Percentiles rank a stretch among this genome's conserved stretches.
Evolutionary conservation across 2,797 vertebrate genomes (phyloP).

Genomic region (Holocentrus rufus): DNA sequence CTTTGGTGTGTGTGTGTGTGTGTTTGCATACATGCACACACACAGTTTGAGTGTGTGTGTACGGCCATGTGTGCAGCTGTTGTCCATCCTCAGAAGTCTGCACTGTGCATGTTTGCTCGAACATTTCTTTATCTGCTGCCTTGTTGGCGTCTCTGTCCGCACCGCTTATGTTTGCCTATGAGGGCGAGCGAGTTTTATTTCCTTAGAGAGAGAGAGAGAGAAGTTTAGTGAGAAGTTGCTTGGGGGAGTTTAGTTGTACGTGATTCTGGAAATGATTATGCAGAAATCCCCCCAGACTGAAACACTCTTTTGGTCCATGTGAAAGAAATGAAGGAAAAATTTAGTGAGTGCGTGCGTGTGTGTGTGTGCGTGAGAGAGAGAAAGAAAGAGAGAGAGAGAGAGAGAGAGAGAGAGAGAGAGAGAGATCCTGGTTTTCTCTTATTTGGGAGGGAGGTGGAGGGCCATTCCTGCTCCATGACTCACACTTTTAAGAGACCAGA

Average conservation of each 20-base stretch:
- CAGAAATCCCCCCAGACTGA: slow-evolving; percentile 62
- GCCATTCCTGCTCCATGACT: slow-evolving; percentile 79
- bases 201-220: too few relatives aligned
- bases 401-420: slow-evolving; percentile 11
- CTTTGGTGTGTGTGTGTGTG: neutral
- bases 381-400: neutral
- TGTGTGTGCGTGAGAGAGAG: slow-evolving; percentile 24
- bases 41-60: slow-evolving; percentile 6
- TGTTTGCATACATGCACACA: neutral
- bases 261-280: slow-evolving; percentile 62
- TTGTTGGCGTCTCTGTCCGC: neutral
- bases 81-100: too few relatives aligned
- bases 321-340: slow-evolving; percentile 53
- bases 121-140: neutral
- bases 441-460: slow-evolving; percentile 60
- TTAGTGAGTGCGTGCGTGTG: slow-evolving; percentile 11
- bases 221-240: slow-evolving; percentile 29
- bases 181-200: slow-evolving; percentile 4
- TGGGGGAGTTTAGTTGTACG: slow-evolving; percentile 40
- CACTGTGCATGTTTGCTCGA: neutral
- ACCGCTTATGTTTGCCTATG: slow-evolving; percentile 8
- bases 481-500: slow-evolving; percentile 77
- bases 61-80: neutral
- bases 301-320: slow-evolving; percentile 60
- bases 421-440: slow-evolving; percentile 58